Base-by-base conservation (phyloP, 2,113 vertebrate genomes). In the Cariama cristata region DNA sequence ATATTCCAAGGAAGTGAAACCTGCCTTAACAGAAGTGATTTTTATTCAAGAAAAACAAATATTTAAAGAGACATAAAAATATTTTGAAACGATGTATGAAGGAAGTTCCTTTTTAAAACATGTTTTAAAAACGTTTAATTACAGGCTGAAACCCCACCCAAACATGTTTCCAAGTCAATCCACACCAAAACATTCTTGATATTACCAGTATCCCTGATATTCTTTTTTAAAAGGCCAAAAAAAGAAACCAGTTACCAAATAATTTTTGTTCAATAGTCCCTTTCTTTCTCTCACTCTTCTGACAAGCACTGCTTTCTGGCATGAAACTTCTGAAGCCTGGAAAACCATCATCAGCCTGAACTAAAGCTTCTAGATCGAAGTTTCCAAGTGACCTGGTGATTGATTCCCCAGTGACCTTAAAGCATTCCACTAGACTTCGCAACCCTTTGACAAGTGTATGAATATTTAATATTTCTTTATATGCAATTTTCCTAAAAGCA, bases 1-100 rank as follows among this genome's bases (percentile, higher is more conserved):
- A 88, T 92, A 73, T 95, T 94, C 81, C 92, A 79, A 79, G 96
- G 97, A 97, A 97, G 90, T 58, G 90, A 95, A 95, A 94, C 82
- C 59, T 95, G 63, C 63, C 59, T 88, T 79, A 86, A 83, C 6
- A 2, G 95, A 95, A 97, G 75, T 23, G 28, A 96, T 67, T 94
- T 88, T 90, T 88, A 50, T 42, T 88, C 55, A 93, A 71, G 73
- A 90, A 80, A 90, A 91, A 44, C 9, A 92, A 21, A 44, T 33
- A 85, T 20, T 90, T 63, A 87, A 74, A 40, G 6, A 71, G 47
- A 40, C 9, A 47, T 33, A 69, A 28, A 75, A 63, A 14, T 67
- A 84, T 22, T 86, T 84, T 45, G 91, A 82, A 49, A 66, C 6
- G 18, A 16, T 0, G 0, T 15, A 60, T 6, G 3, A 13, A 88